These are phyloP conservation scores for Charadrius vociferus DNA, from an alignment of 2,113 vertebrate genomes.

Conservation along the genomic window DNA sequence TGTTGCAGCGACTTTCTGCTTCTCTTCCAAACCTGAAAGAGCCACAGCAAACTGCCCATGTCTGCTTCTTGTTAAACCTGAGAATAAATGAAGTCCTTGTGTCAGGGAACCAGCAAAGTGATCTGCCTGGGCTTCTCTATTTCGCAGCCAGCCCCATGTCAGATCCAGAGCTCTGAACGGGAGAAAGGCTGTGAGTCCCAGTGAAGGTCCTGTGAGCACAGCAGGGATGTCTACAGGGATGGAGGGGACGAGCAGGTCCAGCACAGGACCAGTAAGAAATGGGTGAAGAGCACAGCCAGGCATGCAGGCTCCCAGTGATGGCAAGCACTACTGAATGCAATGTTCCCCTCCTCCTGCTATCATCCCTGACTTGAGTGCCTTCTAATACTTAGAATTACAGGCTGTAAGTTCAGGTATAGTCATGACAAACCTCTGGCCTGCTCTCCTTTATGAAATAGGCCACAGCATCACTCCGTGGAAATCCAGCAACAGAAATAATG, in stretches of 20 bases:
- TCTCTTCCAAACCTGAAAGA: neutral
- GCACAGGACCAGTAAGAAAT: neutral
- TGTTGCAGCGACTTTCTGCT: neutral
- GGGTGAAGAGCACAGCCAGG: neutral
- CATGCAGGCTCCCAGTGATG: neutral
- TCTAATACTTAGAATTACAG: neutral
- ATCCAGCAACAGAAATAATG: neutral
- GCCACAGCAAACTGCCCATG: neutral
- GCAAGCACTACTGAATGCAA: neutral
- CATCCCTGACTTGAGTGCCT: neutral
- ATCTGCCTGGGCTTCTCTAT: neutral
- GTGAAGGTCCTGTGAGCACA: neutral
- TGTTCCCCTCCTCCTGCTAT: neutral
- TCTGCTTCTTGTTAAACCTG: neutral
- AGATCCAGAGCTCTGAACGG: neutral
- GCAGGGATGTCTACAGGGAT: fast-evolving
- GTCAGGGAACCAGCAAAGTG: neutral
- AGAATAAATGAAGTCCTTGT: neutral
- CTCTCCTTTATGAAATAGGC: neutral
- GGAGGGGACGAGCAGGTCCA: neutral
- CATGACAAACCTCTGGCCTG: neutral
- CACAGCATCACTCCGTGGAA: neutral
- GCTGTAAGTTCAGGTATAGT: neutral
- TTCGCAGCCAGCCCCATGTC: neutral
- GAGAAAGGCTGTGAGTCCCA: neutral